Conservation (phyloP, 2,888 invertebrate species). For the Antheraea yamamai region DNA sequence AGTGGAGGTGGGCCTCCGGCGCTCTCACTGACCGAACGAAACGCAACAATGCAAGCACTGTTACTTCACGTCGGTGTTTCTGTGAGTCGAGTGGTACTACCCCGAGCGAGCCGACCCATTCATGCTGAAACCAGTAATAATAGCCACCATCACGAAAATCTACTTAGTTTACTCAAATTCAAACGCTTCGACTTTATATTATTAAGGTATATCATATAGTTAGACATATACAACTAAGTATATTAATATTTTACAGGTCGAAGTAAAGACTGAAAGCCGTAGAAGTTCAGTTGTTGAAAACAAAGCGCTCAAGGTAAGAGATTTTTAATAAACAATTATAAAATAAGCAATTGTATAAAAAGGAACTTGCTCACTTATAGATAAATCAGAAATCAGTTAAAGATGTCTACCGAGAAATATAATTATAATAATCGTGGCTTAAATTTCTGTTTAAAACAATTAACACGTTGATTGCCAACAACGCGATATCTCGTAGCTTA, state of each 20-base stretch:
- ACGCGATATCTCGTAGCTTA: too few relatives aligned
- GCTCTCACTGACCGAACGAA: too few relatives aligned
- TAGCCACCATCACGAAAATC: too few relatives aligned
- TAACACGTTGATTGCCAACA: too few relatives aligned
- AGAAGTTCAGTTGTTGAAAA: constrained; percentile 70
- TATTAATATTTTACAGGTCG: constrained; percentile 45
- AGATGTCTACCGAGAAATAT: background rate
- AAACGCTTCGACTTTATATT: background rate
- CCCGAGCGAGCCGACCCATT: too few relatives aligned
- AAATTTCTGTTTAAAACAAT: too few relatives aligned
- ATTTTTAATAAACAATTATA: background rate
- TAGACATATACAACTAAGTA: background rate
- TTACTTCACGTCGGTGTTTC: too few relatives aligned
- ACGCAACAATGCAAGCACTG: too few relatives aligned
- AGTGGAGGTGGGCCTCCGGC: too few relatives aligned
- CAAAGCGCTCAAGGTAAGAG: constrained; percentile 66
- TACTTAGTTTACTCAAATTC: background rate
- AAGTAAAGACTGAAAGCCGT: constrained; percentile 65
- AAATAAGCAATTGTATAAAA: background rate
- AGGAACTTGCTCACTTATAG: background rate
- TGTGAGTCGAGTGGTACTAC: too few relatives aligned
- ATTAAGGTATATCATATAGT: background rate
- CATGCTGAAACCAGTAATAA: too few relatives aligned
- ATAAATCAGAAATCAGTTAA: background rate
- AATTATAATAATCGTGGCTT: background rate